Percentiles rank a stretch among this genome's conserved stretches.
Conservation (phyloP, 2,113 vertebrate genomes). For the Pterocles orientalis region DNA sequence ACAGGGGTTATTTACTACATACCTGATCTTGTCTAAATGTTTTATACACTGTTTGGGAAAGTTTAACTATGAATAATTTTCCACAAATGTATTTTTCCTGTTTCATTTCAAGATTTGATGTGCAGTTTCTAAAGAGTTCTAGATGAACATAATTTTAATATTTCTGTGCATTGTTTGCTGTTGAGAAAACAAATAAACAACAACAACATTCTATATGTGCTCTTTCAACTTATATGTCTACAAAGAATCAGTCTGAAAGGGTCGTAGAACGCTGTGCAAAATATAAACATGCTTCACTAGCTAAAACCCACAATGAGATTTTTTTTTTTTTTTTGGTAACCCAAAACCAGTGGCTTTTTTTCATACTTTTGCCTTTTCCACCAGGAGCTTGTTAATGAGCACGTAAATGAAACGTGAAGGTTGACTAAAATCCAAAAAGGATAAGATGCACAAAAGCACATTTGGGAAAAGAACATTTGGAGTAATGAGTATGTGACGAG, state of each 20-base stretch:
- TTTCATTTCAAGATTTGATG: not conserved
- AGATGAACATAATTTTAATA: not conserved
- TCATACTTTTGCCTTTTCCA: not conserved
- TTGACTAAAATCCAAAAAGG: not conserved
- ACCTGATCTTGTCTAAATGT: not conserved
- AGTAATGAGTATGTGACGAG: not conserved
- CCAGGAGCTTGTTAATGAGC: not conserved
- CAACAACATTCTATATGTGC: not conserved
- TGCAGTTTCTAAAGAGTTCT: not conserved
- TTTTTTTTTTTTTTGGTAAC: not conserved
- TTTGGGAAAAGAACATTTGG: slow-evolving; percentile 20
- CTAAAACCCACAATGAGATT: not conserved
- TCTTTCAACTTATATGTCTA: not conserved
- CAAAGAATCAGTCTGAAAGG: not conserved
- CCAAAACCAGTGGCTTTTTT: not conserved
- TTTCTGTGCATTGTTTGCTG: not conserved
- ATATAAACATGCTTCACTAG: not conserved
- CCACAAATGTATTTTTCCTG: not conserved
- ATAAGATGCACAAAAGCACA: not conserved
- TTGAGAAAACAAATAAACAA: not conserved
- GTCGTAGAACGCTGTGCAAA: not conserved
- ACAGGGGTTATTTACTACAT: not conserved
- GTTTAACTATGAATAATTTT: not conserved
- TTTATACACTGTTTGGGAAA: not conserved
- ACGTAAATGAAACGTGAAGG: not conserved